phyloP scores from a whole-genome alignment of 2,113 vertebrate species.

The Sander vitreus region DNA sequence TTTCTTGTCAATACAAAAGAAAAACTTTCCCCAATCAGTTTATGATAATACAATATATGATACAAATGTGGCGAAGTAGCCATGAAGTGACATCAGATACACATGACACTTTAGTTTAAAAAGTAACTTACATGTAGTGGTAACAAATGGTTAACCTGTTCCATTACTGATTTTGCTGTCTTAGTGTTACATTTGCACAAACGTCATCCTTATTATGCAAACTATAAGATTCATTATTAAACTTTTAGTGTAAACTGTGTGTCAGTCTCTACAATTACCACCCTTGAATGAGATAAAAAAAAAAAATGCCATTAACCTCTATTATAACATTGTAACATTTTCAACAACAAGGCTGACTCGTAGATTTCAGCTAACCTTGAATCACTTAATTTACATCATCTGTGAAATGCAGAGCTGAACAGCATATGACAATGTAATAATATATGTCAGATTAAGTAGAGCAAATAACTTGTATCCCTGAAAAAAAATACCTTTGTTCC shows the following conservation, averaged over 20 bases:
- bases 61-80: conserved; percentile 54
- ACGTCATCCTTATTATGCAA: background rate
- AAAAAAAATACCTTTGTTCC: conserved; percentile 13
- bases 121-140: background rate
- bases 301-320: background rate
- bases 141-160: conserved; percentile 28
- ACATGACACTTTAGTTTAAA: conserved; percentile 3
- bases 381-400: conserved; percentile 10
- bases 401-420: conserved; percentile 9
- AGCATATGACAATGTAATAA: background rate
- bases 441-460: conserved; percentile 20
- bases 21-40: conserved; percentile 28
- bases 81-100: conserved; percentile 18
- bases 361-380: background rate
- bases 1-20: conserved; percentile 40
- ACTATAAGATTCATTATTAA: background rate
- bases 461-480: conserved; percentile 44
- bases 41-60: conserved; percentile 56
- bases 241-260: background rate
- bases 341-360: background rate
- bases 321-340: background rate
- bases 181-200: background rate
- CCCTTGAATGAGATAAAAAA: background rate
- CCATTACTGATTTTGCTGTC: background rate
- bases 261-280: background rate